Conservation (phyloP, 2,113 vertebrate genomes). For the Naja naja region DNA sequence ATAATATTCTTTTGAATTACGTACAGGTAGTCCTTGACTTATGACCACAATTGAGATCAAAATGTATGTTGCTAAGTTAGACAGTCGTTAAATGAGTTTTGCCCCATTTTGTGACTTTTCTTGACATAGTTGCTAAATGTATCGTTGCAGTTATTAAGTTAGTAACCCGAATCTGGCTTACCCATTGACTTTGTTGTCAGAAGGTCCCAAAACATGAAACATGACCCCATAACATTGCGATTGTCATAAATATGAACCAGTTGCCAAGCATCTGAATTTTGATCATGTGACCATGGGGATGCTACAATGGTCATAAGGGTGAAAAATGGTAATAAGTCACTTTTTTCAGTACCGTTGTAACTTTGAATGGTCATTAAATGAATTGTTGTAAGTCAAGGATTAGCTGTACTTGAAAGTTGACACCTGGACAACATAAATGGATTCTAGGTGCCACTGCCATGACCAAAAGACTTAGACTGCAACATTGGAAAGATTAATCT, state of each 20-base stretch:
- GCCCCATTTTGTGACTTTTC: not conserved
- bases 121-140: not conserved
- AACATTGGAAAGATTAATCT: not conserved
- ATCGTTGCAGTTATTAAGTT: not conserved
- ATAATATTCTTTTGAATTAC: not conserved
- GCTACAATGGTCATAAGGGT: not conserved
- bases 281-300: not conserved
- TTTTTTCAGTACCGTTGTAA: not conserved
- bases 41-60: not conserved
- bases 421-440: not conserved
- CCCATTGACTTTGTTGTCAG: not conserved
- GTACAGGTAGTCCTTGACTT: no score
- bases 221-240: not conserved
- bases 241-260: not conserved
- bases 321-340: not conserved
- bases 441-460: not conserved
- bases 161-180: not conserved
- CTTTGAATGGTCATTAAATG: not conserved
- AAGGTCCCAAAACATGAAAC: not conserved
- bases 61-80: not conserved
- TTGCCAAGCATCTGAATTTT: not conserved
- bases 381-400: not conserved
- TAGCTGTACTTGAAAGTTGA: not conserved
- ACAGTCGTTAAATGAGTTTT: not conserved
- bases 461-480: not conserved